Base-by-base conservation (phyloP, 2,113 vertebrate species). In the human (Homo sapiens) region DNA sequence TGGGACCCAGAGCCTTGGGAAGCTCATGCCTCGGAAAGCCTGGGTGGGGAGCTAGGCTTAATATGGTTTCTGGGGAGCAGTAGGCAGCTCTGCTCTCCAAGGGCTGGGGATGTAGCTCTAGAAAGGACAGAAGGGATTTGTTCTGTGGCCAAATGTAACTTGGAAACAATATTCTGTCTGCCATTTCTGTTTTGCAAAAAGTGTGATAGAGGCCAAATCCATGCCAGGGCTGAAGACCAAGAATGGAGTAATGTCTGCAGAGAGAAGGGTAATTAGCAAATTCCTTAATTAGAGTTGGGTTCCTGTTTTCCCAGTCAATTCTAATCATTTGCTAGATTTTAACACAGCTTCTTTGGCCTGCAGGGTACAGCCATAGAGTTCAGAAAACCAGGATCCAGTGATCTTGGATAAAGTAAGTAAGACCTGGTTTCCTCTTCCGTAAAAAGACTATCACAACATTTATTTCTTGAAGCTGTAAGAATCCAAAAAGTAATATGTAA, bases 251-350 rank as follows among this genome's bases (percentile, higher is more conserved):
- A 97, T 61, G 70, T 97, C 97, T 96, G 83, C 52, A 93, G 90
- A 96, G 79, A 97, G 91, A 86, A 93, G 72, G n/a, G 72, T 12
- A 85, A 92, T 97, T 92, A 98, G 86, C 70, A 96, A 93, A 81
- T 90, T 94, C 90, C 18, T 92, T 97, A 94, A 97, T 97, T 87
- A 97, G 90, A 88, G 12, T 40, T 96, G 70, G 70, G 75, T 93
- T 98, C 95, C 87, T 75, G 48, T 96, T 97, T 97, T 78, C 93
- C 43, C 40, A 61, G 95, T 97, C 97, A 90, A 22, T 93, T 90
- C 83, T 85, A 92, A 94, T 96, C 64, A 88, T 57, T 90, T 43
- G 64, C 52, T 94, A 81, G 84, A 30, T 83, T 97, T 96, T 92
- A 91, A 64, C 64, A 84, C n/a, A 35, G 35, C 43, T 48, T 38